Base-by-base conservation (phyloP, 2,888 invertebrate genomes). In the Drosophila maculinotata region DNA sequence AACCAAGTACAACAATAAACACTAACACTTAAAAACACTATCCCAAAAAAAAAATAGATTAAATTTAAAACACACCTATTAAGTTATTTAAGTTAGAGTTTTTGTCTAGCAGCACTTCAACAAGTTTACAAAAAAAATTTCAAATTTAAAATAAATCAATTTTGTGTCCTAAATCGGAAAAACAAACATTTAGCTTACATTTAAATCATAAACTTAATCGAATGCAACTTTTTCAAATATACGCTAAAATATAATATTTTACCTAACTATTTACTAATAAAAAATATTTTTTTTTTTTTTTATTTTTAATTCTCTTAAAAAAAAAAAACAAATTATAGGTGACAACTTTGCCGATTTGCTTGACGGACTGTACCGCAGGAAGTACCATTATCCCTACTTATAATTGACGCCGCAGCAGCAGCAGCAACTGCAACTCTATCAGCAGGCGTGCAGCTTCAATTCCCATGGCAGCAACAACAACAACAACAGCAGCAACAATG, bases 331-430 rank as follows among this genome's bases (percentile, higher is more conserved):
- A 44, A 39, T 56, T 57, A 1, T 69, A 90, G 90, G 86, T 69
- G 89, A 89, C 52, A 90, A 90, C 68, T 90, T 90, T 78, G 80
- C 89, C 54, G 90, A 91, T 49, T 79, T 91, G 78, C 89, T 92
- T 75, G 92, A 92, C 68, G 91, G 91, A 78, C 84, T 92, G 85
- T 91, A 91, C 89, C 90, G 91, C 73, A 89, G 91, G 86, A 92
- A 91, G 89, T 91, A 91, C 79, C 91, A 91, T 69, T 92, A 91
- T 90, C 91, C 92, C 26, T 92, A 91, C 69, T 92, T 91, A 91
- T 91, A 91, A 91, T 91, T 91, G 87, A 85, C 83, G 79, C 85
- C 89, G 75, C 83, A 79, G 54, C 83, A 87, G 85, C 87, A 87
- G 82, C 87, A 84, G 78, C 82, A 82, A 78, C 84, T 79, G 63